Evolutionary conservation across 2,113 vertebrate species (phyloP).

Genomic region (Coptodon bakossiorum): DNA sequence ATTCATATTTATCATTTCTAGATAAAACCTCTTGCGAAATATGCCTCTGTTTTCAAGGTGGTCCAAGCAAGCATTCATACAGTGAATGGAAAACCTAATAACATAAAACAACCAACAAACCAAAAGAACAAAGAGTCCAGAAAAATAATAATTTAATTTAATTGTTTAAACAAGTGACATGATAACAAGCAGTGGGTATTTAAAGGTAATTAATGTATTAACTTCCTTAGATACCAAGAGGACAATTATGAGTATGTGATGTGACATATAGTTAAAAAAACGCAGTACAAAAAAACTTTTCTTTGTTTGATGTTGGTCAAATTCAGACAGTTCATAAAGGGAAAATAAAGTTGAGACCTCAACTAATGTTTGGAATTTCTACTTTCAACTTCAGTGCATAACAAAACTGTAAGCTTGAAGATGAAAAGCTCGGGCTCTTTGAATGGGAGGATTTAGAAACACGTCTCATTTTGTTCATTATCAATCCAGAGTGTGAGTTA

Average conservation of each 20-base stretch:
- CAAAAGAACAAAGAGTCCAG: not conserved
- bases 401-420: not conserved
- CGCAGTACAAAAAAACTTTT: rapidly evolving
- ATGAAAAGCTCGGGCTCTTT: not conserved
- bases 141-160: not conserved
- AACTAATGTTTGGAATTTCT: not conserved
- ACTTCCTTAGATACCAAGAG: not conserved
- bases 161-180: not conserved
- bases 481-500: not conserved
- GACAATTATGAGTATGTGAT: not conserved
- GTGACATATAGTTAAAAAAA: not conserved
- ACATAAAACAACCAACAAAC: not conserved
- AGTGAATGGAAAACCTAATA: not conserved
- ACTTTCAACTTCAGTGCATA: not conserved
- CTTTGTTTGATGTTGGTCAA: not conserved
- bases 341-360: not conserved
- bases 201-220: not conserved
- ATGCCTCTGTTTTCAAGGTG: not conserved
- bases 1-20: not conserved
- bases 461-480: not conserved
- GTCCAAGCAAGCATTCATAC: not conserved
- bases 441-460: not conserved
- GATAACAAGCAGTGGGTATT: not conserved
- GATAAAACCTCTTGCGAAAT: not conserved
- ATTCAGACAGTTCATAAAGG: not conserved